Evolutionary conservation across 2,888 invertebrate genomes (phyloP).

Genomic region (Himalopsyche anomala): DNA sequence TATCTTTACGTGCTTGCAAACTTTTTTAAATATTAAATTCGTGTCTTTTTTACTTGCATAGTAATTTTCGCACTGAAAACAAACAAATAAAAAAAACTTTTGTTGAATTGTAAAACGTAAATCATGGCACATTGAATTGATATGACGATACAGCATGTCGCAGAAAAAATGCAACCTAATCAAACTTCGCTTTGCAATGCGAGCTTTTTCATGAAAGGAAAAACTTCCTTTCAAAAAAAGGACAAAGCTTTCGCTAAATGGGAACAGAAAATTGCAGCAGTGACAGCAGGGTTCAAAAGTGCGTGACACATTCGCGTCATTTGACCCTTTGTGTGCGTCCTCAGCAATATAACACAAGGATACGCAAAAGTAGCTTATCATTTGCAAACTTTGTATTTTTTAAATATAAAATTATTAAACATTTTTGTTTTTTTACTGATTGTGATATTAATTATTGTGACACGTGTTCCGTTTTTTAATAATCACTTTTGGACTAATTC

Average conservation of each 20-base stretch:
- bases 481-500: no score
- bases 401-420: no score
- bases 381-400: no score
- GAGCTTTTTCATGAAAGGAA: slow-evolving; percentile 33
- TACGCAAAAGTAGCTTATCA: background rate
- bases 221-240: slow-evolving; percentile 8
- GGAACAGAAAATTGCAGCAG: slow-evolving; percentile 43
- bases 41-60: no score
- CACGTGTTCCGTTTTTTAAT: no score
- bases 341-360: slow-evolving; percentile 4
- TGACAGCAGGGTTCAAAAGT: slow-evolving; percentile 26
- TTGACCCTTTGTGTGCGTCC: slow-evolving; percentile 49
- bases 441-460: no score
- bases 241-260: slow-evolving; percentile 45
- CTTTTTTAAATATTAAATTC: no score
- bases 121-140: background rate
- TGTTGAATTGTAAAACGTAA: background rate
- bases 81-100: no score
- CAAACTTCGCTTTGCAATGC: slow-evolving; percentile 6
- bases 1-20: no score
- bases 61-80: no score
- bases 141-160: slow-evolving; percentile 2
- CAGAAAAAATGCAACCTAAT: slow-evolving; percentile 27
- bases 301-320: slow-evolving; percentile 37
- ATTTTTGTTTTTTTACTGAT: no score